Base-by-base conservation (phyloP, 2,888 invertebrate genomes). In the Erebia aethiops region DNA sequence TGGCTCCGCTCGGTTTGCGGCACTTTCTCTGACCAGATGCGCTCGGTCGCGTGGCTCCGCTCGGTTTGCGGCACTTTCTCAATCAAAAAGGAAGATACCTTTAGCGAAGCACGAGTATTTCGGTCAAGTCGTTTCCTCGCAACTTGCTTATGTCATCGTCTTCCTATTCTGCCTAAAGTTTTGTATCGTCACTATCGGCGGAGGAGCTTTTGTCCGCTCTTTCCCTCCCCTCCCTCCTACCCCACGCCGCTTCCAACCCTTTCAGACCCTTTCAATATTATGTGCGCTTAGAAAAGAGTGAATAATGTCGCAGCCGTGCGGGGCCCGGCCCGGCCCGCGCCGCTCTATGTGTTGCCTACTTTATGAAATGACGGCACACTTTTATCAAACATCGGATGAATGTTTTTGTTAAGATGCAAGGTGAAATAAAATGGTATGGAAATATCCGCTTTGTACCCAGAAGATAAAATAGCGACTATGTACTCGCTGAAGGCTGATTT, bases 171-270 rank as follows among this genome's bases (percentile, higher is more conserved):
- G 52, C 49, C 49, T 16, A 64, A 64, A 54, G 64, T 64, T 51
- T 51, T 16, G 64, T 52, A 41, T 52, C 52, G 64, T 64, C 64
- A 51, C 52, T 64, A 64, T 64, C 64, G 11, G 64, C 16, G 10
- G 26, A 35, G 52, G 52, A n/a, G 63, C 41, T 64, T 52, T 35
- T 35, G 35, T 52, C 52, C 64, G 13, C 2, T n/a, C 41, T 5
- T n/a, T 18, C 7, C 46, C 60, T 43, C 1, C 14, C 62, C 18
- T 21, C 10, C 18, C 4, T 13, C 61, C 18, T 0, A 3, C 3
- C 26, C 18, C 35, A 0, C 60, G 3, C 58, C 41, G 41, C 43
- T 7, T 10, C 10, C 64, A 7, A 64, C 64, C 64, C 52, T 64
- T 64, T 52, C 18, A 35, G 64, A 52, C 64, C 52, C 41, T 64